A percentile compares a stretch with the other conserved stretches of the same genome.
Evolutionary conservation across 2,113 vertebrate genomes (phyloP).

Genomic region (rat (Rattus norvegicus)): GRCr8 NC_086019.1:177872501-177873000

Average conservation of each 20-base stretch:
- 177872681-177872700: not conserved
- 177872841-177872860: conserved; percentile 84
- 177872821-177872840: conserved; percentile 77
- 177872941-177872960: not conserved
- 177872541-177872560: not conserved
- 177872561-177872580: not conserved
- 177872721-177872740: conserved; percentile 7
- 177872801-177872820: not conserved
- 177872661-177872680: not conserved
- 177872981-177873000: not conserved
- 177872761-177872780: not conserved
- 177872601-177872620: not conserved
- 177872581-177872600: not conserved
- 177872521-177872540: not conserved
- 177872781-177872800: not conserved
- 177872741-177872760: conserved; percentile 55
- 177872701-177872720: not conserved
- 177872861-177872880: conserved; percentile 56
- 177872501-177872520: not conserved
- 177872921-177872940: not conserved
- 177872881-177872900: conserved; percentile 80
- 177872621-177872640: not conserved
- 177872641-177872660: not conserved
- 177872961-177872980: not conserved
- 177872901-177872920: conserved; percentile 68